These are phyloP conservation scores for Parauchenoglanis punctatus DNA, from an alignment of 2,797 vertebrate species.

Conservation along the genomic window DNA sequence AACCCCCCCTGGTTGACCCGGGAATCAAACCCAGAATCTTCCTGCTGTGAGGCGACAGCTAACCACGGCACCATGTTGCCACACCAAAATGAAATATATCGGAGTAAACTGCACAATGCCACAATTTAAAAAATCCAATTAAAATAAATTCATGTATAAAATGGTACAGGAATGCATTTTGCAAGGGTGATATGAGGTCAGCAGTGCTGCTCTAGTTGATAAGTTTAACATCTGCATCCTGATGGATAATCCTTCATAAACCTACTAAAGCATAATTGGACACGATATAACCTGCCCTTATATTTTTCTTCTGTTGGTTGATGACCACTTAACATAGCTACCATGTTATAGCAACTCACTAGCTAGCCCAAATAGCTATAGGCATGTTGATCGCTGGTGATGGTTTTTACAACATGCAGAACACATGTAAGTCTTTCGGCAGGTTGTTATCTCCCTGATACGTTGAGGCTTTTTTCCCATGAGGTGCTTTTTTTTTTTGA, in stretches of 20 bases:
- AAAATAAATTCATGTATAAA: neutral
- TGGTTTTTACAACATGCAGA: neutral
- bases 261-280: neutral
- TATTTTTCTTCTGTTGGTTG: neutral
- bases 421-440: neutral
- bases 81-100: no score
- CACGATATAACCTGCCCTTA: neutral
- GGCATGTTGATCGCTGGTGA: no score
- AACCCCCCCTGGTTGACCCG: no score
- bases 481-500: neutral
- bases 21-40: no score
- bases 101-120: neutral
- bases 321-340: neutral
- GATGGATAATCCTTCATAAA: conserved; percentile 8
- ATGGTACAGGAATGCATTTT: neutral
- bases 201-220: neutral
- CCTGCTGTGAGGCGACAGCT: no score
- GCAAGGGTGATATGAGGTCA: no score
- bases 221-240: neutral
- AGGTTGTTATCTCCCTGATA: neutral
- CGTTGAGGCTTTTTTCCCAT: neutral
- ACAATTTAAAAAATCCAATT: neutral
- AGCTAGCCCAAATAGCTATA: neutral
- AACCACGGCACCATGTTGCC: no score
- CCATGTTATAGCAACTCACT: neutral